Conservation (phyloP, 2,888 invertebrate genomes). For the Digitonthophagus gazella region DNA sequence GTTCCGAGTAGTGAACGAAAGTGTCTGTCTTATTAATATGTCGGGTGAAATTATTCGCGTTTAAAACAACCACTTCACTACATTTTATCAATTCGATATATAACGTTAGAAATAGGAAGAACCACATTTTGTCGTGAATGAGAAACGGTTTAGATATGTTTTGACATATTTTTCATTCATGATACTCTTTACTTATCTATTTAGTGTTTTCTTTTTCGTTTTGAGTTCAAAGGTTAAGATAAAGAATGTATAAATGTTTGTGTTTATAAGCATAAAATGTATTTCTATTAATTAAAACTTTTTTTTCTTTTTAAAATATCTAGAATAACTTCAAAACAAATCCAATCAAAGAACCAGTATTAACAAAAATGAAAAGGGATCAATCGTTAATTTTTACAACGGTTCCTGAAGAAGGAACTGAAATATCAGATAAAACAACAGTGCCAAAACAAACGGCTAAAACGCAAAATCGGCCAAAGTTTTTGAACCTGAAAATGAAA, state of each 20-base stretch:
- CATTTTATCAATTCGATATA: background rate
- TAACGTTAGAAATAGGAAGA: background rate
- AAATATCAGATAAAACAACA: conserved; percentile 28
- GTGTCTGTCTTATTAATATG: conserved; percentile 6
- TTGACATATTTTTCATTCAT: background rate
- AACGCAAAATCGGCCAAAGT: conserved; percentile 45
- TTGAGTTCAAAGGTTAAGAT: background rate
- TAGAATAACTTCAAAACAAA: conserved; percentile 21
- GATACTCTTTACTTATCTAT: background rate
- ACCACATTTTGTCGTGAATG: background rate
- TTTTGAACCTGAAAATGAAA: conserved; percentile 45
- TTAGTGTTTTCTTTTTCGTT: background rate
- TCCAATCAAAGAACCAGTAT: conserved; percentile 50
- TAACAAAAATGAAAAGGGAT: conserved; percentile 72
- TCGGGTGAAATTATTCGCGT: background rate
- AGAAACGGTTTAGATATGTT: background rate
- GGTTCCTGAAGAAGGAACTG: conserved; percentile 73
- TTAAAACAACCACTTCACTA: conserved; percentile 6
- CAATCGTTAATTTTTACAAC: conserved; percentile 79
- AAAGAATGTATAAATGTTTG: background rate
- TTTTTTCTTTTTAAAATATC: conserved; percentile 19
- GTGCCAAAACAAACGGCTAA: conserved; percentile 30
- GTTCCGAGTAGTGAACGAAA: conserved; percentile 7
- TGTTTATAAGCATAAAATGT: no score
- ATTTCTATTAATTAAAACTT: background rate